Conservation (phyloP, 2,797 vertebrate species). For the Sebastes vulpes region DNA sequence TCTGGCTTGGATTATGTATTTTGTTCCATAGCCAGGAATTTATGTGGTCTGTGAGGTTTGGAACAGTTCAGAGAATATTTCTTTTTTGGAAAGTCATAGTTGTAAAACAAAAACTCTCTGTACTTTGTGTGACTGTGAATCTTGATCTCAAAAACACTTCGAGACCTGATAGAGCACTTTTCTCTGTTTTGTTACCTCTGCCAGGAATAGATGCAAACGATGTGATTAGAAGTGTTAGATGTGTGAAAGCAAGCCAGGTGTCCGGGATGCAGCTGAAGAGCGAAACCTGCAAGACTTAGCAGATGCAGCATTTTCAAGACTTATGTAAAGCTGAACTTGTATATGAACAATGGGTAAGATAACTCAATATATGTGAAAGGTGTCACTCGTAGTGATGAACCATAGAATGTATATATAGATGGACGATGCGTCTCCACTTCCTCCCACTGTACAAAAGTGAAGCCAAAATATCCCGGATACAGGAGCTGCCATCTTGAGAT, state of each 20-base stretch:
- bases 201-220: slow-evolving; percentile 48
- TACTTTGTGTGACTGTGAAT: slow-evolving; percentile 56
- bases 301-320: neutral
- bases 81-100: slow-evolving; percentile 58
- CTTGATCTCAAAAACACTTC: slow-evolving; percentile 42
- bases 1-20: slow-evolving; percentile 65
- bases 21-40: slow-evolving; percentile 69
- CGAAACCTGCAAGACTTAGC: slow-evolving; percentile 13
- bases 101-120: slow-evolving; percentile 14
- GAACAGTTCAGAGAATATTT: slow-evolving; percentile 44
- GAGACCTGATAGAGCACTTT: slow-evolving; percentile 46
- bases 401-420: no score
- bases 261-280: slow-evolving; percentile 23
- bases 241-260: slow-evolving; percentile 49
- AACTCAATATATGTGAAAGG: neutral
- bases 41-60: slow-evolving; percentile 74
- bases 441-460: no score
- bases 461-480: no score
- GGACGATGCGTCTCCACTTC: no score
- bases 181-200: slow-evolving; percentile 28
- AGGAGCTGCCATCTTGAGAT: no score
- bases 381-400: neutral
- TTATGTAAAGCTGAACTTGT: neutral
- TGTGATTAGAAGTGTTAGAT: slow-evolving; percentile 58
- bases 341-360: neutral